Percentiles rank a stretch among this genome's conserved stretches.
These are phyloP conservation scores for Stratiomys singularior DNA, from an alignment of 2,888 invertebrate species.

Conservation along the genomic window DNA sequence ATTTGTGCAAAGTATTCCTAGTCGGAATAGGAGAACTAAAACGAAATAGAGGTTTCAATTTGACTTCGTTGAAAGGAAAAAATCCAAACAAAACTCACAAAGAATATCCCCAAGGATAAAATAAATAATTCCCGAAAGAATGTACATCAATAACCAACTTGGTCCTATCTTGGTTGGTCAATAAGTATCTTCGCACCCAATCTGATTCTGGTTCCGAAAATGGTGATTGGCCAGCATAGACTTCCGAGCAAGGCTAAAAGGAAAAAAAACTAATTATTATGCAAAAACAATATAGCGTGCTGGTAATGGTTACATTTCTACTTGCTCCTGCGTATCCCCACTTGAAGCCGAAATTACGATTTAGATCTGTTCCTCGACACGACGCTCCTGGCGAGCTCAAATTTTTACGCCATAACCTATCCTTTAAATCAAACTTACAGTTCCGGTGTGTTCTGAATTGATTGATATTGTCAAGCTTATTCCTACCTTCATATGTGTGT, in stretches of 20 bases:
- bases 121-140: conserved; percentile 65
- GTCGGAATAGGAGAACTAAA: conserved; percentile 57
- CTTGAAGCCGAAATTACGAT: conserved; percentile 78
- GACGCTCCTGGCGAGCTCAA: conserved; percentile 52
- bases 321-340: conserved; percentile 72
- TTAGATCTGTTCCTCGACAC: conserved; percentile 79
- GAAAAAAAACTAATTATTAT: conserved; percentile 17
- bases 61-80: background rate
- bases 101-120: conserved; percentile 65
- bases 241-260: conserved; percentile 63
- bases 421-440: no score
- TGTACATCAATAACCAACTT: conserved; percentile 65
- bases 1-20: conserved; percentile 59
- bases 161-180: conserved; percentile 62
- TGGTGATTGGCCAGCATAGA: conserved; percentile 61
- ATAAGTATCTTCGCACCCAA: conserved; percentile 61
- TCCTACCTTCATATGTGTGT: conserved; percentile 60
- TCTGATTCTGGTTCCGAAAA: conserved; percentile 63
- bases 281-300: conserved; percentile 10
- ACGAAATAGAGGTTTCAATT: background rate
- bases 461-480: no score
- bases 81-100: conserved; percentile 55
- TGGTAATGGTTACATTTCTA: conserved; percentile 59
- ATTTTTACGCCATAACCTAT: conserved; percentile 76
- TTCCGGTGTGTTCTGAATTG: no score